Conservation (phyloP, 2,888 invertebrate genomes). For the Zhuqinia jingwanae region DNA sequence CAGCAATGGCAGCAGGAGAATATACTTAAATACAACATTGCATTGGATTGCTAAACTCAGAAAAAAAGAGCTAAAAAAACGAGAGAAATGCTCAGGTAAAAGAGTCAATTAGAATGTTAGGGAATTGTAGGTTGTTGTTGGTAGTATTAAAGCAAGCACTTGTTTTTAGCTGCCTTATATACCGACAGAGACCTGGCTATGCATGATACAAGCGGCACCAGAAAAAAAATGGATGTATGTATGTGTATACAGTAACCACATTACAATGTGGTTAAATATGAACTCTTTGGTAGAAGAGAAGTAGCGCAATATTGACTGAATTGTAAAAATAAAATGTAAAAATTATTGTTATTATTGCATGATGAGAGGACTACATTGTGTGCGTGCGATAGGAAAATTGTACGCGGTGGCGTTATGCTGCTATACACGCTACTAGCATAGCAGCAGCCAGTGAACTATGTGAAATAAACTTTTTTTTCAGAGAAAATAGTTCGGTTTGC, state of each 20-base stretch:
- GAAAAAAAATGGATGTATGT: neutral
- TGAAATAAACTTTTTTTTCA: neutral
- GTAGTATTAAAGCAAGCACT: neutral
- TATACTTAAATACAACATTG: too few relatives aligned
- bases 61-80: too few relatives aligned
- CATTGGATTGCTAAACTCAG: too few relatives aligned
- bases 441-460: constrained; percentile 17
- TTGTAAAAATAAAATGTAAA: constrained; percentile 20
- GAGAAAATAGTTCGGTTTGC: too few relatives aligned
- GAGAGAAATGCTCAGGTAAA: constrained; percentile 16
- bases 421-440: neutral
- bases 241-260: constrained; percentile 14
- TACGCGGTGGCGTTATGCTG: constrained; percentile 23
- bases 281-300: constrained; percentile 18
- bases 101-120: constrained; percentile 33
- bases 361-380: constrained; percentile 31
- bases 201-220: neutral
- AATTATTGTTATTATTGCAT: constrained; percentile 31
- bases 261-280: neutral
- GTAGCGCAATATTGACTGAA: constrained; percentile 33
- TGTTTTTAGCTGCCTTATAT: neutral
- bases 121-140: neutral
- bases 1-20: neutral
- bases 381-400: constrained; percentile 27
- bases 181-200: neutral